phyloP scores from a whole-genome alignment of 2,113 vertebrate genomes.

The Zootoca vivipara region DNA sequence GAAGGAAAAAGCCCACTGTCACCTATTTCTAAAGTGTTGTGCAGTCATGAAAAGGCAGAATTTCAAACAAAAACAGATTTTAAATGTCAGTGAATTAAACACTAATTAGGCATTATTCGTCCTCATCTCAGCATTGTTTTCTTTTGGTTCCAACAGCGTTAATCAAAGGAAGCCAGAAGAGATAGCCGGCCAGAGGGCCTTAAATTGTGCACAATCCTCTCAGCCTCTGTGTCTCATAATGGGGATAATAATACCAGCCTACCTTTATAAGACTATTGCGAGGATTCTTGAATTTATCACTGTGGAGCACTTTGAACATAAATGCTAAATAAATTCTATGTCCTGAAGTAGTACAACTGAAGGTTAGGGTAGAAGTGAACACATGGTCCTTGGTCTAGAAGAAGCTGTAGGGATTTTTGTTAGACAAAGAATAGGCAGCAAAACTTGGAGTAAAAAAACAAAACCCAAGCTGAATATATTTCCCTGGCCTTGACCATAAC shows the following conservation, averaged over 20 bases:
- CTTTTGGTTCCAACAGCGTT: background rate
- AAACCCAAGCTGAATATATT: background rate
- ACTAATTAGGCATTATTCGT: background rate
- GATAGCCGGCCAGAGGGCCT: no score
- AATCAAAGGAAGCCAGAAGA: background rate
- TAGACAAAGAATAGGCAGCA: background rate
- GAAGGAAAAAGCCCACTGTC: background rate
- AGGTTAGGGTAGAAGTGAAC: background rate
- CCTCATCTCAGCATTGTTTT: background rate
- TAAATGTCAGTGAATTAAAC: background rate
- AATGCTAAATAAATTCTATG: background rate
- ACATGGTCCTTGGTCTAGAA: background rate
- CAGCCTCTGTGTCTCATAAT: background rate
- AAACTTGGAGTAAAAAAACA: background rate
- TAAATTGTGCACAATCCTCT: background rate
- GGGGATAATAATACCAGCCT: background rate
- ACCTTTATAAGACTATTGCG: background rate
- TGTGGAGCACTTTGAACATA: background rate
- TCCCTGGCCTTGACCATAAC: background rate
- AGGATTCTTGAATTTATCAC: background rate
- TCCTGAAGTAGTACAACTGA: background rate
- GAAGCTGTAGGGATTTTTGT: background rate
- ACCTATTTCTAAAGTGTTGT: background rate
- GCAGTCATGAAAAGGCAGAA: background rate
- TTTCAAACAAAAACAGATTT: background rate